phyloP scores from a whole-genome alignment of 64 coral and sea anemone species.

The Pocillopora damicornis region DNA sequence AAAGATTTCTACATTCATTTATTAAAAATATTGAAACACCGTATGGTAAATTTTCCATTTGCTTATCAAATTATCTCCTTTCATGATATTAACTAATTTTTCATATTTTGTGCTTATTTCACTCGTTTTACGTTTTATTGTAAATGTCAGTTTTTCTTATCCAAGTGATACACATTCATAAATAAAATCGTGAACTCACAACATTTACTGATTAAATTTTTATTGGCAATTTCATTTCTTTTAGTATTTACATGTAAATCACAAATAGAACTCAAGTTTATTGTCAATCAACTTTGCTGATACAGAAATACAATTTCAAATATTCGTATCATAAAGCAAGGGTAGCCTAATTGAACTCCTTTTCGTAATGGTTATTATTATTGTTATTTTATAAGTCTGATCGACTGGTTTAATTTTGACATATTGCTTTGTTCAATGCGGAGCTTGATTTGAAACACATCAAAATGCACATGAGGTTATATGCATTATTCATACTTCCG shows the following conservation, averaged over 20 bases:
- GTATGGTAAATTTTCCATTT: too few species aligned
- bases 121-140: too few species aligned
- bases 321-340: not conserved
- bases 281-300: not conserved
- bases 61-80: too few species aligned
- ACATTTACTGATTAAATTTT: not conserved
- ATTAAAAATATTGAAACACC: too few species aligned
- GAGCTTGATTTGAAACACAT: constrained; percentile 1
- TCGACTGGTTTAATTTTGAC: not conserved
- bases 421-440: not conserved
- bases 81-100: too few species aligned
- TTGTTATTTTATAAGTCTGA: not conserved
- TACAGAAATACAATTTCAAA: not conserved
- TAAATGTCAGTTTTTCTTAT: not conserved
- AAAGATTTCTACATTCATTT: too few species aligned
- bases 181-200: not conserved
- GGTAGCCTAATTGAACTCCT: not conserved
- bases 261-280: constrained; percentile 15
- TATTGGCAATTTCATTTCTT: not conserved
- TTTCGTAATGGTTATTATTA: not conserved
- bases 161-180: not conserved
- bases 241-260: not conserved
- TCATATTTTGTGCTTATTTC: too few species aligned
- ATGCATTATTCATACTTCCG: constrained; percentile 27
- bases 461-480: constrained; percentile 22